Conservation (phyloP, 2,113 vertebrate species). For the Lethenteron camtschaticum region DNA sequence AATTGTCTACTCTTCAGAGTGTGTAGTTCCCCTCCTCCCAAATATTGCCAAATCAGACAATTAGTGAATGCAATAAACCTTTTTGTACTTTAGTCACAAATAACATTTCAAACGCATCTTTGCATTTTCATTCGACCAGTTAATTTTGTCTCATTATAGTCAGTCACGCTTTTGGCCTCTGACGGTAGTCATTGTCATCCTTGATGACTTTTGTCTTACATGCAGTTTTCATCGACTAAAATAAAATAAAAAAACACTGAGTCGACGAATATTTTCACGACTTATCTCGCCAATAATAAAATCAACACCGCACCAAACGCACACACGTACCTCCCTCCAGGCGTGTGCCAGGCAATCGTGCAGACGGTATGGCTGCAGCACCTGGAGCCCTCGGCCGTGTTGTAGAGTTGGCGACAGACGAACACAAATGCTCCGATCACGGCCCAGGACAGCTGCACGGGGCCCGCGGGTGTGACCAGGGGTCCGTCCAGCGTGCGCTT, state of each 20-base stretch:
- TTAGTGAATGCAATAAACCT: too few species aligned
- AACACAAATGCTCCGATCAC: slow-evolving; percentile 69
- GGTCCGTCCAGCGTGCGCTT: slow-evolving; percentile 47
- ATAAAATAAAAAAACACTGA: background rate
- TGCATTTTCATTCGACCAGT: too few species aligned
- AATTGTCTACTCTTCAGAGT: too few species aligned
- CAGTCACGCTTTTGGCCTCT: too few species aligned
- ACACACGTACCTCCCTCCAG: slow-evolving; percentile 52
- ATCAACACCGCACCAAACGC: background rate
- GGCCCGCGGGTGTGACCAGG: slow-evolving; percentile 23
- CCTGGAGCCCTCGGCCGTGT: slow-evolving; percentile 60
- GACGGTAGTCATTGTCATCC: too few species aligned
- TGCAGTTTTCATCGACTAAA: background rate
- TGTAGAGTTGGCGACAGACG: slow-evolving; percentile 63
- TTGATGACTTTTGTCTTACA: background rate
- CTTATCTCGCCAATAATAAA: background rate
- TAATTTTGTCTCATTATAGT: too few species aligned
- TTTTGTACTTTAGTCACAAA: too few species aligned
- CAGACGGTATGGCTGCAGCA: slow-evolving; percentile 38
- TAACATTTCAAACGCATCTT: too few species aligned
- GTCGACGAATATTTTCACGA: background rate
- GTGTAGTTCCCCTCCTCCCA: too few species aligned
- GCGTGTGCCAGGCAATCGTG: slow-evolving; percentile 39
- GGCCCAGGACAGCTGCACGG: slow-evolving; percentile 16
- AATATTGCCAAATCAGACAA: too few species aligned